Evolutionary conservation across 2,797 vertebrate species (phyloP), one percentile per base, ranked within the genome.

Genomic region (Neosilurus mollespiculum): DNA sequence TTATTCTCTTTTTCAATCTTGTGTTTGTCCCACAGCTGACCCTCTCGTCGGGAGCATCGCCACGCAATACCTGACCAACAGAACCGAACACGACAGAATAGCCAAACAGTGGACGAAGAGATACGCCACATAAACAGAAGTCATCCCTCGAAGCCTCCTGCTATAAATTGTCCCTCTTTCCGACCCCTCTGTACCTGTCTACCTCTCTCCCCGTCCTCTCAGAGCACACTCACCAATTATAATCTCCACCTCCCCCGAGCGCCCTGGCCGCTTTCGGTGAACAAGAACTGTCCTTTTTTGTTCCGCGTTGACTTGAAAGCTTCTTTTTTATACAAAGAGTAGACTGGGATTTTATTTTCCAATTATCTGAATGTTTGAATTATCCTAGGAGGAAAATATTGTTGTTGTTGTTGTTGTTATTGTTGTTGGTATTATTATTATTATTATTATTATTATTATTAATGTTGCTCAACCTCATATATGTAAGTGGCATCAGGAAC

Each of bases 51-150:
- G 97, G 91, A 99, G 97, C 90, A 98, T 99, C 92, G 97, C 97
- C 92, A 99, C 97, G 92, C 97, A 99, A 93, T 98, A 99, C 83
- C 96, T 97, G 96, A 98, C 97, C 95, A 99, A 99, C 97, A 98
- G 97, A 96, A 96, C 96, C 88, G 97, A 99, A 92, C 97, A 99
- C 90, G 97, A 98, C 96, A 95, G 97, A 94, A 98, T 97, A 96
- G 97, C 97, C 94, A 96, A 97, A 94, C 97, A 99, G 89, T 98
- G 97, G 97, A 98, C 97, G 91, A 98, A 98, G 94, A 95, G 97
- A 96, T 98, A 99, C 0, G 96, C 97, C 90, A 98, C 97, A 96
- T 99, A 97, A 94, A 85, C 30, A 82, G 76, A 71, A 14, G 65
- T 75, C 34, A 8, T 30, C 24, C n/a, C 59, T 51, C 26, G n/a